Evolutionary conservation across 2,888 invertebrate genomes (phyloP).

Genomic region (Zaprionus bogoriensis): DNA sequence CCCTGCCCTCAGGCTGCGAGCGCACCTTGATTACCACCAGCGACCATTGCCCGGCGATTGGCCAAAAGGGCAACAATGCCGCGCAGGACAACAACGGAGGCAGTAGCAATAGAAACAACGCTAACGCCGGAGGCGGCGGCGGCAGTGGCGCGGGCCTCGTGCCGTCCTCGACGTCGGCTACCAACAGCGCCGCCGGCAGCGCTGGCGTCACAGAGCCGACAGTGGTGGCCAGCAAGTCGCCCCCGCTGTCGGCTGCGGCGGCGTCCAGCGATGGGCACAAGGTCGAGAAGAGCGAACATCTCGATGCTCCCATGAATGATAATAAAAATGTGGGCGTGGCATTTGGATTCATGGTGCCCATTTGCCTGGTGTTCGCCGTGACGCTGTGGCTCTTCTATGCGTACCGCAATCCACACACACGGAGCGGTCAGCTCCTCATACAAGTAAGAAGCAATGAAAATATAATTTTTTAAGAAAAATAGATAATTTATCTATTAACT

Average conservation of each 20-base stretch:
- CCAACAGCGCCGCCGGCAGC: not conserved
- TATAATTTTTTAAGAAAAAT: too few relatives aligned
- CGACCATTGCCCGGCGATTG: slow-evolving; percentile 76
- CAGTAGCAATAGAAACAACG: slow-evolving; percentile 2
- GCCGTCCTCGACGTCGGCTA: slow-evolving; percentile 5
- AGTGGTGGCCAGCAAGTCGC: slow-evolving; percentile 42
- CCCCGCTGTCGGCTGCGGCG: not conserved
- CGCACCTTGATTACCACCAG: slow-evolving; percentile 61
- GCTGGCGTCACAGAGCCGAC: slow-evolving; percentile 47
- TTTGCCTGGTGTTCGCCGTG: slow-evolving; percentile 87
- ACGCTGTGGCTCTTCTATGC: slow-evolving; percentile 95
- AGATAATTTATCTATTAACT: not conserved
- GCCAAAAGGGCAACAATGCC: slow-evolving; percentile 81
- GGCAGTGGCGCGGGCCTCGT: not conserved
- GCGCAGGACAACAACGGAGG: slow-evolving; percentile 35
- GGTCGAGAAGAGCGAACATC: slow-evolving; percentile 35
- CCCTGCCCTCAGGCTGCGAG: slow-evolving; percentile 76
- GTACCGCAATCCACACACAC: slow-evolving; percentile 97
- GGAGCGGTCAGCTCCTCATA: slow-evolving; percentile 97
- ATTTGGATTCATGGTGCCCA: slow-evolving; percentile 88
- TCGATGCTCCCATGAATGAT: slow-evolving; percentile 51
- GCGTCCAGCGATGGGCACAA: not conserved
- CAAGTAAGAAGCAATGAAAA: slow-evolving; percentile 86
- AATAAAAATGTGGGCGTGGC: slow-evolving; percentile 81
- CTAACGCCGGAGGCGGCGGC: not conserved